Base-by-base conservation (phyloP, 2,113 vertebrate genomes). In the Melanostigma gelatinosum region DNA sequence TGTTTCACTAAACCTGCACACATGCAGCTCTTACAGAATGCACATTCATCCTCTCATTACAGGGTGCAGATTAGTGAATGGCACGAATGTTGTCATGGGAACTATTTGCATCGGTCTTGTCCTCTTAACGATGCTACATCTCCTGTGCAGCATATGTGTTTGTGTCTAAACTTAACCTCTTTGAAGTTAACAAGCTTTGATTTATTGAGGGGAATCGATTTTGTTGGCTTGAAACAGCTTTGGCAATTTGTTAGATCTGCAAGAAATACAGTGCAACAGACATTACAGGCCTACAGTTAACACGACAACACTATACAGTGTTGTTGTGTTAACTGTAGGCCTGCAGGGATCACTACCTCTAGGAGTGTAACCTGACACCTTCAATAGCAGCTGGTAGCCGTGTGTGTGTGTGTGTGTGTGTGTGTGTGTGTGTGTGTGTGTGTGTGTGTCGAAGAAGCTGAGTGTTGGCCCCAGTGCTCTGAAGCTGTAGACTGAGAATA, bases 291-390 rank as follows among this genome's bases (percentile, higher is more conserved):
- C 29, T 29, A 29, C 29, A 29, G 29, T 29, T 29, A 29, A 29
- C 29, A 29, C 29, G 2, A 29, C 29, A 29, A 29, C 29, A 29
- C 29, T 29, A 29, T 29, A 29, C 29, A 29, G 66, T 34, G 22
- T 10, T 57, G 22, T 55, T 24, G 57, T 48, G 70, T 62, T 63
- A 64, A 74, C 60, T n/a, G 36, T 22, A 61, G 50, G 46, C 15
- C 18, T 48, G 15, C 20, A 36, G 24, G 24, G 57, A 20, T 48
- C 57, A 63, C 72, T 57, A 38, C 57, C 74, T 69, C 11, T 46
- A 29, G 75, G 65, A 64, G 20, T 67, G 92, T 80, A 93, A 92
- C 72, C 4, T 7, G 84, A 91, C 76, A 32, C 88, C 72, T 27
- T 71, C 27, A 22, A 3, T 34, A 72, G 84, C 87, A 88, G 82